These are phyloP conservation scores for Callinectes sapidus DNA, from an alignment of 2,888 invertebrate species.

Conservation along the genomic window DNA sequence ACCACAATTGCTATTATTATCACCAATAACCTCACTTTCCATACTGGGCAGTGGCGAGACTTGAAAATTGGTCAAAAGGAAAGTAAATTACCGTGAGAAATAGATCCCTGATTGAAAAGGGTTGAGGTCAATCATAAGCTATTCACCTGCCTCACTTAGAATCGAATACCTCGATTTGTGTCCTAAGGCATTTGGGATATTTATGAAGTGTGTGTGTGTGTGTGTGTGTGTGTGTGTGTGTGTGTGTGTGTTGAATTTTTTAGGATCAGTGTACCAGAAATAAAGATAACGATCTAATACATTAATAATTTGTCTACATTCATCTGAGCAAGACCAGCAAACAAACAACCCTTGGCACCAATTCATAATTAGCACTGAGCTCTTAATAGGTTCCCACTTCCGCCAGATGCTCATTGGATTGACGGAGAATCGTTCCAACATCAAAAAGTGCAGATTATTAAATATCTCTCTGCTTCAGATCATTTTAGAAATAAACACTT, in stretches of 20 bases:
- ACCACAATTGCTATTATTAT: neutral
- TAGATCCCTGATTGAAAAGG: neutral
- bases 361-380: neutral
- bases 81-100: neutral
- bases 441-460: neutral
- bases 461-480: neutral
- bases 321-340: neutral
- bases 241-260: neutral
- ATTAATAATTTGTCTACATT: constrained; percentile 1
- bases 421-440: neutral
- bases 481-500: neutral
- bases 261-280: neutral
- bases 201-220: neutral
- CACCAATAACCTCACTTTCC: neutral
- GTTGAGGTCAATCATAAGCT: neutral
- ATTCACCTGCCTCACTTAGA: neutral
- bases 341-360: constrained; percentile 6
- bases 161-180: neutral
- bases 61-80: neutral
- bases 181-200: neutral
- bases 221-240: constrained; percentile 32
- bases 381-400: neutral
- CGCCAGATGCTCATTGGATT: neutral
- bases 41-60: neutral
- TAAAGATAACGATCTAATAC: neutral